Evolutionary conservation across 2,888 invertebrate genomes (phyloP).

Genomic region (Oscheius onirici): DNA sequence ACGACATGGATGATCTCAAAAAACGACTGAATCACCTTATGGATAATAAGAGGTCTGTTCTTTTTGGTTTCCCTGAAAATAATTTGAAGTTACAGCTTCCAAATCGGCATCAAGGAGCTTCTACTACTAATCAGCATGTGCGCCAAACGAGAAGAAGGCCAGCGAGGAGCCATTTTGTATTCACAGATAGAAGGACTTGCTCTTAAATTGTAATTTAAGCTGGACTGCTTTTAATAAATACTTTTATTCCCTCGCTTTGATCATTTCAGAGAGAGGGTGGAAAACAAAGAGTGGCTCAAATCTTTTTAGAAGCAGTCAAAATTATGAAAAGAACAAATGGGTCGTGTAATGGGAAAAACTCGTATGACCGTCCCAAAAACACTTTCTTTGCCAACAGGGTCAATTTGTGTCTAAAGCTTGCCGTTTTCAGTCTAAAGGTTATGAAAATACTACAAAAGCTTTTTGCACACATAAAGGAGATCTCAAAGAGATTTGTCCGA

Average conservation of each 20-base stretch:
- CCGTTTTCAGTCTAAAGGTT: too few relatives aligned
- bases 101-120: conserved; percentile 16
- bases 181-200: background rate
- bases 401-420: too few relatives aligned
- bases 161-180: background rate
- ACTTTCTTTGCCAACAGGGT: too few relatives aligned
- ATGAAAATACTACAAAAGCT: too few relatives aligned
- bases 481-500: too few relatives aligned
- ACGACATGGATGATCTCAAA: background rate
- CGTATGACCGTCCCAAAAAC: too few relatives aligned
- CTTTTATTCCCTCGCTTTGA: background rate
- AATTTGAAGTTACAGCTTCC: conserved; percentile 9
- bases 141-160: conserved; percentile 12
- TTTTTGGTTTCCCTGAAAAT: background rate
- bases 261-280: background rate
- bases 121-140: background rate
- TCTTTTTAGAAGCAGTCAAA: too few relatives aligned
- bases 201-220: conserved; percentile 7
- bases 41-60: background rate
- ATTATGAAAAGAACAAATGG: too few relatives aligned
- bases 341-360: too few relatives aligned
- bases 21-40: background rate
- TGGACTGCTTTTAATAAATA: background rate
- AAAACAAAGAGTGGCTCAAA: background rate
- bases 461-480: too few relatives aligned